Base-by-base conservation (phyloP, 2,113 vertebrate species). In the Geococcyx californianus region DNA sequence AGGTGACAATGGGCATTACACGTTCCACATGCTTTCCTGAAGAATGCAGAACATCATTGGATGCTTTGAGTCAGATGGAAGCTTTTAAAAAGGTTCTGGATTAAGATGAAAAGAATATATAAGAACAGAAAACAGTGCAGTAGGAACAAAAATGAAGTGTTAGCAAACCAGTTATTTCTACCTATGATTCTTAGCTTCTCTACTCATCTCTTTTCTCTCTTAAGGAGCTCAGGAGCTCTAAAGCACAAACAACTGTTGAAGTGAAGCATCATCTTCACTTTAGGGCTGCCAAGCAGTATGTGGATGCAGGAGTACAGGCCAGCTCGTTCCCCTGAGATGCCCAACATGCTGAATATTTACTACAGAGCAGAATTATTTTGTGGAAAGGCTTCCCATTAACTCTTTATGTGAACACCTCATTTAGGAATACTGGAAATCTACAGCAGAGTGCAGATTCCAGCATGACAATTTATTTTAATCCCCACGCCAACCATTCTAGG, bases 391-490 rank as follows among this genome's bases (percentile, higher is more conserved):
- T 89, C 52, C 56, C 40, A 90, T 93, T 89, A 89, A 90, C 78
- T 96, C 87, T 82, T 91, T 25, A 84, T 83, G 40, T n/a, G 95
- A 94, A 95, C 52, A 42, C 15, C 88, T 94, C 44, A 91, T 70
- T 83, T 74, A 96, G 77, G n/a, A 88, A 58, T 93, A 87, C 21
- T 94, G 60, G 87, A 94, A 95, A 87, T 96, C 83, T 84, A 60
- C 49, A 90, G 11, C 52, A 66, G 42, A 94, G 24, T n/a, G 26
- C 10, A 75, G 66, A 92, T 73, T 91, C n/a, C 38, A 86, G 40
- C 77, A 88, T 69, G 69, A 80, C 87, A 93, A 70, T 93, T 72
- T 78, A 76, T 94, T 95, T 95, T 92, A 94, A 94, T 96, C 49
- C 87, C 66, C 60, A 70, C 66, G 52, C 28, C 29, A 95, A 87